Evolutionary conservation across 2,113 vertebrate genomes (phyloP).

Genomic region (Lates calcarifer): DNA sequence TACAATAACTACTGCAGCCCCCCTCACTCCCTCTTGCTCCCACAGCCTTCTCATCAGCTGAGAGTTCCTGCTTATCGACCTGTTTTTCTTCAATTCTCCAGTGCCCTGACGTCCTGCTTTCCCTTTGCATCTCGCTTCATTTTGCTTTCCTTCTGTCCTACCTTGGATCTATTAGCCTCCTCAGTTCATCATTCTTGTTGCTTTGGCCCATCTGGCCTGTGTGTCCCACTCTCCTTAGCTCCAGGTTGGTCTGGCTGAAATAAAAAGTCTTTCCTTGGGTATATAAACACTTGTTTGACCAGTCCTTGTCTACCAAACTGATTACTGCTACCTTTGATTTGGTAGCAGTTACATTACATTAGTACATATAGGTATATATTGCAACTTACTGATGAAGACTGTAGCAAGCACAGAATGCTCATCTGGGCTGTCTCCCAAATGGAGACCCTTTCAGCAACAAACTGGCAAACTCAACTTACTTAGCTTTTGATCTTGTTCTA

Average conservation of each 20-base stretch:
- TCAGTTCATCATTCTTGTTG: conserved; percentile 25
- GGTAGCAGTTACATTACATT: not conserved
- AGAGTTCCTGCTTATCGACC: conserved; percentile 56
- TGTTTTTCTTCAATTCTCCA: conserved; percentile 65
- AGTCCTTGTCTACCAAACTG: not conserved
- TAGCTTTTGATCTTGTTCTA: not conserved
- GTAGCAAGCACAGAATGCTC: not conserved
- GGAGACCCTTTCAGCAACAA: too few relatives aligned
- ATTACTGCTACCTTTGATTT: conserved; percentile 1
- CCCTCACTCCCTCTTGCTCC: not conserved
- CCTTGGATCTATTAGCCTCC: conserved; percentile 45
- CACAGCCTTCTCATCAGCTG: conserved; percentile 31
- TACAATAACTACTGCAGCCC: conserved; percentile 25
- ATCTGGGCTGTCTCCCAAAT: not conserved
- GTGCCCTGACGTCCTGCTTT: conserved; percentile 61
- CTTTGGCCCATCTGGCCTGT: conserved; percentile 8
- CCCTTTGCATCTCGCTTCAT: conserved; percentile 28
- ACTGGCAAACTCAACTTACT: not conserved
- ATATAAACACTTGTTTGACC: not conserved
- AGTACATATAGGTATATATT: not conserved
- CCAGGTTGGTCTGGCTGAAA: not conserved
- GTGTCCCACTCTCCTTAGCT: conserved; percentile 9
- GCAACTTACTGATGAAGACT: not conserved
- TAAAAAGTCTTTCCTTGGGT: conserved; percentile 7
- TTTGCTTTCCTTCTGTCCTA: conserved; percentile 42